Evolutionary conservation across 1,140 invertebrate species (phyloP), one percentile per base, ranked within the genome.

Genomic region (Drosophila nasuta): DNA sequence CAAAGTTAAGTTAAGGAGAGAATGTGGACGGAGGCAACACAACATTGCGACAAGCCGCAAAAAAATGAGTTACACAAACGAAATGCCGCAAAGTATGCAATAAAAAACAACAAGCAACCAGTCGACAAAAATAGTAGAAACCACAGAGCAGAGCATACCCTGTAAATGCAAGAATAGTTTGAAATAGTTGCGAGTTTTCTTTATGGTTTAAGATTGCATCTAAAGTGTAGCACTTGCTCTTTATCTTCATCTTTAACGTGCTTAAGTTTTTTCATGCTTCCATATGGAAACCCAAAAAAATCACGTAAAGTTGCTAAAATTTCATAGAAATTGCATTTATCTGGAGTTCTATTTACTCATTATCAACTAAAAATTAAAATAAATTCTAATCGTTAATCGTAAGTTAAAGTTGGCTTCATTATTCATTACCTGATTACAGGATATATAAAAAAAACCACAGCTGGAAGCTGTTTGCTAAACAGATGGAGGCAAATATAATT

Each of bases 31-130:
- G 20, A 20, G 20, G 2, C 20, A 20, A 20, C 20, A 38, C 35
- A 60, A 56, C 56, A 56, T 78, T 63, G 75, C 54, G 71, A 15
- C 63, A 71, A 71, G 56, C 59, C 54, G 49, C 68, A 76, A 72
- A 69, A 41, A 76, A 72, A 66, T 76, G 68, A 76, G 74, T 76
- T 76, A 76, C 73, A 71, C 74, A 72, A 74, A 79, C 70, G 79
- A 88, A 86, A 88, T 88, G 82, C 83, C 83, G 77, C 83, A 87
- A 88, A 87, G 80, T 87, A 87, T 87, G 85, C 83, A 67, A 89
- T 88, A 77, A 83, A 85, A 85, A 85, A 71, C 56, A 66, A 48
- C 76, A 74, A 41, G 25, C 63, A 62, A 35, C 30, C 58, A 38
- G 30, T 5, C 3, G 20, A 13, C 2, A 51, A 35, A 35, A 6